Conservation (phyloP, 2,797 vertebrate genomes). For the Microctenopoma steveboyesi region DNA sequence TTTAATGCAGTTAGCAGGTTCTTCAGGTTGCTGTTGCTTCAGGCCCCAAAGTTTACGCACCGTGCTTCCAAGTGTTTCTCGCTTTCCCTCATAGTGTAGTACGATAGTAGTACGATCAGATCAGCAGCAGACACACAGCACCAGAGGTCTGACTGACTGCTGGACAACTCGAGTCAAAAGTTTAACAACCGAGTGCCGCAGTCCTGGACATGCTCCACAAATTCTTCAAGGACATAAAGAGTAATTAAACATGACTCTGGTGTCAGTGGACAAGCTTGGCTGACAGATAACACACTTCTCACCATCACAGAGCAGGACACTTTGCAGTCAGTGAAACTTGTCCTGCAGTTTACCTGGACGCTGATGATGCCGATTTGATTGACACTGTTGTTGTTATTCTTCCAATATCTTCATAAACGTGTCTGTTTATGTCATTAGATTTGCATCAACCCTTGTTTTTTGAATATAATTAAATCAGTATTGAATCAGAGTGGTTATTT, state of each 20-base stretch:
- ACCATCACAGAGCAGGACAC: neutral
- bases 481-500: neutral
- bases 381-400: too few relatives aligned
- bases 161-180: neutral
- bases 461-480: neutral
- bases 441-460: neutral
- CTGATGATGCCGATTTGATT: too few relatives aligned
- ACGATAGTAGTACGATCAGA: neutral
- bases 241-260: constrained; percentile 27
- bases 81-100: neutral
- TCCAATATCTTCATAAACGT: too few relatives aligned
- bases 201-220: constrained; percentile 33
- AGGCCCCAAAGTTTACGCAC: neutral
- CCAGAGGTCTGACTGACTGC: neutral
- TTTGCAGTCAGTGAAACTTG: constrained; percentile 1
- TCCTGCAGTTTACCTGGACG: neutral
- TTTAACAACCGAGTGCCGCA: neutral
- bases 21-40: neutral
- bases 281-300: constrained; percentile 8
- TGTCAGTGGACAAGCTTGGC: constrained; percentile 8
- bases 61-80: neutral
- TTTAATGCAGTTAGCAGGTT: too few relatives aligned
- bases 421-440: neutral
- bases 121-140: neutral
- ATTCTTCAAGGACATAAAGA: constrained; percentile 19